phyloP scores from a whole-genome alignment of 2,113 vertebrate species.

The Lampris megalopsis region DNA sequence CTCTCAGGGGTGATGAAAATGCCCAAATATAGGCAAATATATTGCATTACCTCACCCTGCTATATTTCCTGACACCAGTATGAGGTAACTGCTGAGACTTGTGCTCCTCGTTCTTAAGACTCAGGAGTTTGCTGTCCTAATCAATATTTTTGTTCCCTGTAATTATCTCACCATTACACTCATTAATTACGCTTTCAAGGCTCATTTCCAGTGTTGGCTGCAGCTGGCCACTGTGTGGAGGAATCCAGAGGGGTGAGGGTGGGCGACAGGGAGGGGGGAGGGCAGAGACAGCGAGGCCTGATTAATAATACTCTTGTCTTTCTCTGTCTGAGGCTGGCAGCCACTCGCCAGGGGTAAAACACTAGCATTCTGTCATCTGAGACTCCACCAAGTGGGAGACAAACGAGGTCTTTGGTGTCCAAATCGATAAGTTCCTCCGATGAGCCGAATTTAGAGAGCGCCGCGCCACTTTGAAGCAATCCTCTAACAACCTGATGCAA shows the following conservation, averaged over 20 bases:
- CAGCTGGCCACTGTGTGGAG: slow-evolving; percentile 55
- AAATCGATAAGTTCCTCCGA: slow-evolving; percentile 65
- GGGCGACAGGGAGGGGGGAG: slow-evolving; percentile 25
- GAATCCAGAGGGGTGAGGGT: slow-evolving; percentile 50
- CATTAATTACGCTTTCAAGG: slow-evolving; percentile 81
- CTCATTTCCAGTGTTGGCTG: slow-evolving; percentile 72
- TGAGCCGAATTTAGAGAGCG: slow-evolving; percentile 60
- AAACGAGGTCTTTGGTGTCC: slow-evolving; percentile 66
- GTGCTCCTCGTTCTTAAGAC: slow-evolving; percentile 59
- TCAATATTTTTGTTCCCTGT: slow-evolving; percentile 78
- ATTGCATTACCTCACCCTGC: slow-evolving; percentile 66
- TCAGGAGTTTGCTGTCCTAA: slow-evolving; percentile 65
- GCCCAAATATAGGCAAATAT: slow-evolving; percentile 4
- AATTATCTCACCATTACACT: slow-evolving; percentile 76
- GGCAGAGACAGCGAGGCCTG: slow-evolving; percentile 47
- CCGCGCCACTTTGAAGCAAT: slow-evolving; percentile 47
- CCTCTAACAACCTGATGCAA: slow-evolving; percentile 11
- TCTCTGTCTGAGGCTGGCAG: slow-evolving; percentile 61
- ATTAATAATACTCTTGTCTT: slow-evolving; percentile 66
- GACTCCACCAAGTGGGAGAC: slow-evolving; percentile 63
- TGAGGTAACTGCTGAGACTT: slow-evolving; percentile 61
- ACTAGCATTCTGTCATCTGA: slow-evolving; percentile 61
- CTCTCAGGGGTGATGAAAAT: slow-evolving; percentile 26
- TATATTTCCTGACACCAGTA: slow-evolving; percentile 54
- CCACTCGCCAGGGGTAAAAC: slow-evolving; percentile 64